phyloP scores from a whole-genome alignment of 1,140 invertebrate genomes.

The Hesperophylax magnus region DNA sequence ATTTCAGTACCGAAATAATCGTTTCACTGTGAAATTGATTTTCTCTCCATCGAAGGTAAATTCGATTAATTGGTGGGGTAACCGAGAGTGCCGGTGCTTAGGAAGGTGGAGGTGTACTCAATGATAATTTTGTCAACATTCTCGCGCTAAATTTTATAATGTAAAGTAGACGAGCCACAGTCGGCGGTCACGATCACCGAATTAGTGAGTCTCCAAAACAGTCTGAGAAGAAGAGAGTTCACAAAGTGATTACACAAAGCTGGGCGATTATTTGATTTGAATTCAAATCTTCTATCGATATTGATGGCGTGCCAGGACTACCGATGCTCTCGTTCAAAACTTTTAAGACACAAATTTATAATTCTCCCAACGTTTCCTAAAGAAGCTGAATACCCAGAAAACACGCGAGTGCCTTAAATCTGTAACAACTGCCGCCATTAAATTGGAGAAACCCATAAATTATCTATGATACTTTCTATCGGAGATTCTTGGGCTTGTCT shows the following conservation, averaged over 20 bases:
- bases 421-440: constrained; percentile 18
- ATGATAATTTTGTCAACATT: too few species aligned
- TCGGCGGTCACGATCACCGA: not conserved
- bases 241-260: not conserved
- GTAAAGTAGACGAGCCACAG: too few species aligned
- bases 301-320: constrained; percentile 1
- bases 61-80: not conserved
- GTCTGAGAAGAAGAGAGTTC: too few species aligned
- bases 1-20: not conserved
- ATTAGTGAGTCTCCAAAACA: not conserved
- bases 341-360: constrained; percentile 1
- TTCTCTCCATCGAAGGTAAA: not conserved
- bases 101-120: not conserved
- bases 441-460: constrained; percentile 15
- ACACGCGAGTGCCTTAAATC: constrained; percentile 23
- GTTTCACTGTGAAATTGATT: not conserved
- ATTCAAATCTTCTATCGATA: constrained; percentile 2
- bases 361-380: not conserved
- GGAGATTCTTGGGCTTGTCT: not conserved
- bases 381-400: not conserved
- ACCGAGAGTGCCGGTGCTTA: not conserved
- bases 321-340: not conserved
- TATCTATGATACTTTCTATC: constrained; percentile 10
- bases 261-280: not conserved
- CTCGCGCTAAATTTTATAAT: too few species aligned